Evolutionary conservation across 2,888 invertebrate genomes (phyloP), one percentile per base, ranked within the genome.

Genomic region (Athetis lepigone): DNA sequence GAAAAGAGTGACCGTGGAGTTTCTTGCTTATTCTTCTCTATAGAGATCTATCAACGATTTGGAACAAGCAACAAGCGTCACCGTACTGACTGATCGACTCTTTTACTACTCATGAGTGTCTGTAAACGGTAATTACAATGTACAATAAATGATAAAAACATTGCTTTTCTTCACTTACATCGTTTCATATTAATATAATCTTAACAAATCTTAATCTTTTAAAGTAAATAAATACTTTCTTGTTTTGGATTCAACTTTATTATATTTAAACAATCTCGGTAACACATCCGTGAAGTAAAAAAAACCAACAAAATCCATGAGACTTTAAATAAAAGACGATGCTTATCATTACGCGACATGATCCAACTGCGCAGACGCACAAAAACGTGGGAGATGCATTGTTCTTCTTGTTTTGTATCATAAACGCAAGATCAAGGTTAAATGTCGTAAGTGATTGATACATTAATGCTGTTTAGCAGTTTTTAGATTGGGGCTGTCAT

Each of bases 301-400:
- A 33, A 11, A 33, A 33, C 2, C 11, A 29, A 11, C 2, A 2
- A 57, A 69, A 61, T 47, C 29, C 27, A 72, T 64, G 59, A 54
- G 59, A 58, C 66, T 73, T 77, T 62, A 46, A 54, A 23, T 54
- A 25, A 4, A 33, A 59, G 47, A 57, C 54, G 77, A 78, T 81
- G 73, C 75, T 84, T 83, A 85, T 83, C 83, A 75, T 83, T 81
- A 85, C 75, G 73, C 73, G 80, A 75, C 79, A 82, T 86, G 85
- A 88, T 83, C 79, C 78, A 81, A 83, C 60, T 45, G 50, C 33
- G 57, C 77, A 77, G 76, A 75, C 72, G 37, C 64, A 85, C 77
- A 88, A 88, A 88, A 88, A 86, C 88, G 88, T 88, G 88, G 81
- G 88, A 85, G 75, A 76, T 62, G 57, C 75, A 77, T 82, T 77